phyloP scores from a whole-genome alignment of 2,113 vertebrate genomes.

The Larimichthys polyactis region DNA sequence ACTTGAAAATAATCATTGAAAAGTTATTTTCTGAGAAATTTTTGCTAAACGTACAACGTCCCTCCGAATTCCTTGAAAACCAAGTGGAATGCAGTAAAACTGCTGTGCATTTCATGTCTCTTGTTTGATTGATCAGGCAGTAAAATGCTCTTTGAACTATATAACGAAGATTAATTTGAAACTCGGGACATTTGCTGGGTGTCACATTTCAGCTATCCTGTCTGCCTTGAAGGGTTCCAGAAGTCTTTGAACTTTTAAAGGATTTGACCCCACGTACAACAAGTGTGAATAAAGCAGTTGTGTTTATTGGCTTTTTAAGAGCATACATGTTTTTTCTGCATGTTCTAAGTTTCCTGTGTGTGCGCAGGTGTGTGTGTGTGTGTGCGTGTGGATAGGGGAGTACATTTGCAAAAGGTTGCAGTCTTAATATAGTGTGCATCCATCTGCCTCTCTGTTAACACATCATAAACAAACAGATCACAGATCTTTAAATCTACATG shows the following conservation, averaged over 20 bases:
- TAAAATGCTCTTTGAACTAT: slow-evolving; percentile 38
- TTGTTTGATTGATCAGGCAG: slow-evolving; percentile 21
- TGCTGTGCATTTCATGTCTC: background rate
- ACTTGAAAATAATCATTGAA: background rate
- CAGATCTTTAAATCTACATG: slow-evolving; percentile 24
- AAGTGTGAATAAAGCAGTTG: background rate
- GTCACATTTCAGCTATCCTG: slow-evolving; percentile 34
- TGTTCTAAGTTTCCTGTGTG: no score
- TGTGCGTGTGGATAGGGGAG: no score
- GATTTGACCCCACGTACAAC: slow-evolving; percentile 33
- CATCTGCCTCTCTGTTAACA: slow-evolving; percentile 51
- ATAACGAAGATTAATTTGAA: slow-evolving; percentile 44
- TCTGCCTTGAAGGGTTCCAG: background rate
- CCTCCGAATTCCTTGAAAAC: background rate
- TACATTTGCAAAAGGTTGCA: slow-evolving; percentile 26
- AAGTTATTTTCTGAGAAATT: background rate
- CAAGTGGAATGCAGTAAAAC: background rate
- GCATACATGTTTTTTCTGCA: background rate
- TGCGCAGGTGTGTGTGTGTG: no score
- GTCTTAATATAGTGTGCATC: slow-evolving; percentile 54
- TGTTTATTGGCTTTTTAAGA: background rate
- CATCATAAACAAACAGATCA: slow-evolving; percentile 58
- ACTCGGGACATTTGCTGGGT: slow-evolving; percentile 30
- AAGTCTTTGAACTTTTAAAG: slow-evolving; percentile 60
- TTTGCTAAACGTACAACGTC: background rate